Percentiles rank a stretch among this genome's conserved stretches.
Evolutionary conservation across 2,113 vertebrate genomes (phyloP).

Genomic region (Xiphophorus couchianus): DNA sequence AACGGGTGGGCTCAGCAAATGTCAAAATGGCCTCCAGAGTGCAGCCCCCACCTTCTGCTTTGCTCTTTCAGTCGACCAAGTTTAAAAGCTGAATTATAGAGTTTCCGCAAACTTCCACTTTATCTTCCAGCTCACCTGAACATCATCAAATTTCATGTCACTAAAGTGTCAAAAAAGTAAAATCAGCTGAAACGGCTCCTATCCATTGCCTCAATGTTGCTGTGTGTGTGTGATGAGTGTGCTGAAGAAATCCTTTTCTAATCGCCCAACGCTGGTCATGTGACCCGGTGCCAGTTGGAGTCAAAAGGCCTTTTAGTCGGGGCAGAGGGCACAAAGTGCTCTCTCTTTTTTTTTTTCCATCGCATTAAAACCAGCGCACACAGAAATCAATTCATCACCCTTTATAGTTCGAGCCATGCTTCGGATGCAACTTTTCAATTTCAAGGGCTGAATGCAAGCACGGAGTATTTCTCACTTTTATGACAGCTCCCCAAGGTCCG

Average conservation of each 20-base stretch:
- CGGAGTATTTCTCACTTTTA: constrained; percentile 21
- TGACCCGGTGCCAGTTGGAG: constrained; percentile 65
- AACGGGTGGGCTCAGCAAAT: constrained; percentile 38
- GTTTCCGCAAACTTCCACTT: background rate
- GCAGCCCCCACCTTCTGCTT: background rate
- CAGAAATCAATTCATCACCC: constrained; percentile 42
- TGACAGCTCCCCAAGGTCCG: constrained; percentile 17
- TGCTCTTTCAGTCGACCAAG: background rate
- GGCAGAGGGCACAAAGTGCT: constrained; percentile 48
- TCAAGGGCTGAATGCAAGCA: constrained; percentile 34
- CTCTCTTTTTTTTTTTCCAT: constrained; percentile 32
- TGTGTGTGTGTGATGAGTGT: constrained; percentile 19
- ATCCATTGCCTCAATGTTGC: constrained; percentile 30
- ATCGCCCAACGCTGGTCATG: constrained; percentile 36
- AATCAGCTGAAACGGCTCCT: constrained; percentile 1
- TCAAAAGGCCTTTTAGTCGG: constrained; percentile 52
- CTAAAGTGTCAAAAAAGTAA: background rate
- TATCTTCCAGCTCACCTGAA: background rate
- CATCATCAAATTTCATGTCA: too few species aligned
- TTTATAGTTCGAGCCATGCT: constrained; percentile 15
- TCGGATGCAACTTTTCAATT: constrained; percentile 15
- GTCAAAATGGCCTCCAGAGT: constrained; percentile 28
- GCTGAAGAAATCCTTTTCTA: constrained; percentile 22
- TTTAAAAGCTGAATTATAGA: background rate
- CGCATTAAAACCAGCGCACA: constrained; percentile 25